Evolutionary conservation across 2,888 invertebrate species (phyloP).

Genomic region (Nymphalis urticae): DNA sequence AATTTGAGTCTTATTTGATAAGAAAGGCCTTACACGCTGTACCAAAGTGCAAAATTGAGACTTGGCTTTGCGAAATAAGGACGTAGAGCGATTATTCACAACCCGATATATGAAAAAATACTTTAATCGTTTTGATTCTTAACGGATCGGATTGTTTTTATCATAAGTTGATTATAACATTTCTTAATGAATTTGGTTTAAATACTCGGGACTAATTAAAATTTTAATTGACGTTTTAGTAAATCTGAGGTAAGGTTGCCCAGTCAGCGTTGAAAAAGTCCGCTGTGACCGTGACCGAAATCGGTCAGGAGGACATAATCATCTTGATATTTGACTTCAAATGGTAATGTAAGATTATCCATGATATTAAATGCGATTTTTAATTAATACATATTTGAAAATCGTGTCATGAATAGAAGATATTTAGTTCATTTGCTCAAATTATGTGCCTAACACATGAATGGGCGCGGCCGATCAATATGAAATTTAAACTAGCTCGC

Average conservation of each 20-base stretch:
- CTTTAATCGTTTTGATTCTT: not conserved
- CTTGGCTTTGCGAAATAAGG: slow-evolving; percentile 53
- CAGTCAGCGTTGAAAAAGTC: too few relatives aligned
- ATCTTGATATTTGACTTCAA: too few relatives aligned
- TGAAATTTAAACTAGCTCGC: slow-evolving; percentile 61
- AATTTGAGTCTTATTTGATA: slow-evolving; percentile 38
- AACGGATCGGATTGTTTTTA: not conserved
- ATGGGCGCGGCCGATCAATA: slow-evolving; percentile 67
- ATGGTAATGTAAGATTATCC: too few relatives aligned
- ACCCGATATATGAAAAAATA: slow-evolving; percentile 8
- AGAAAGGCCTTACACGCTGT: slow-evolving; percentile 32
- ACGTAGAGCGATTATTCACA: slow-evolving; percentile 31
- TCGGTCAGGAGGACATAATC: too few relatives aligned
- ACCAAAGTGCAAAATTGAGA: slow-evolving; percentile 43
- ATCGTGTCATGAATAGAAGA: slow-evolving; percentile 1
- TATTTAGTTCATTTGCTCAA: slow-evolving; percentile 28
- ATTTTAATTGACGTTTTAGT: too few relatives aligned
- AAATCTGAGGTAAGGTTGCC: too few relatives aligned
- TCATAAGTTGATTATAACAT: too few relatives aligned
- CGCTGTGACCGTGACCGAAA: too few relatives aligned
- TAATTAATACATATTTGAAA: not conserved
- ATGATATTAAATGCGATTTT: too few relatives aligned
- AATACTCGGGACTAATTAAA: too few relatives aligned
- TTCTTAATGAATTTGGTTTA: too few relatives aligned
- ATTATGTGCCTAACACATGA: slow-evolving; percentile 36